A percentile compares a stretch with the other conserved stretches of the same genome.
Conservation (phyloP, 2,113 vertebrate species). For the Hippopotamus amphibius region DNA sequence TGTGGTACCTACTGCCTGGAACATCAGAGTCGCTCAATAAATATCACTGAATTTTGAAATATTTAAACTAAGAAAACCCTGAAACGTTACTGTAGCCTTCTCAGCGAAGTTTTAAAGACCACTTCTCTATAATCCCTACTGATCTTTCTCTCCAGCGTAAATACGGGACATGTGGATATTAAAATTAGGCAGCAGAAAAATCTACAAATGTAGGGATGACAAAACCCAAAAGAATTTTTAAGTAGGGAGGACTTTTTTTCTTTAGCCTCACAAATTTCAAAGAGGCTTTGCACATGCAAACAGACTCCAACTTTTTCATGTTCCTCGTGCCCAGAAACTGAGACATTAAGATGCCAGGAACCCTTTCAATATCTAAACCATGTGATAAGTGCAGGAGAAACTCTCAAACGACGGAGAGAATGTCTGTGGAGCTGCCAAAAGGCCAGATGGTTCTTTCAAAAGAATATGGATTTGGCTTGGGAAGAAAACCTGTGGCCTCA, state of each 20-base stretch:
- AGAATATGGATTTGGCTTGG: constrained; percentile 39
- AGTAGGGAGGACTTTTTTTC: neutral
- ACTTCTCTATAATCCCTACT: neutral
- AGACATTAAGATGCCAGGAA: constrained; percentile 73
- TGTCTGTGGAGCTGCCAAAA: constrained; percentile 65
- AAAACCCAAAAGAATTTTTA: neutral
- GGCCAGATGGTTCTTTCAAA: constrained; percentile 74
- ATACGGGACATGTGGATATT: neutral
- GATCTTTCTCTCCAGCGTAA: neutral
- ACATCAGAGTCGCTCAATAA: neutral
- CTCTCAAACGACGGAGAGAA: constrained; percentile 27
- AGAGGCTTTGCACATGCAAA: constrained; percentile 63
- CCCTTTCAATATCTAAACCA: constrained; percentile 46
- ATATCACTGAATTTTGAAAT: constrained; percentile 13
- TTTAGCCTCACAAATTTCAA: constrained; percentile 67
- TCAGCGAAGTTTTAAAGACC: neutral
- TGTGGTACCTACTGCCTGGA: neutral
- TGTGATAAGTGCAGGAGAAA: constrained; percentile 54
- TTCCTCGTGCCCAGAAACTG: constrained; percentile 66
- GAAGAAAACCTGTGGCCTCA: constrained; percentile 47
- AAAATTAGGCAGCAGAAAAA: constrained; percentile 27
- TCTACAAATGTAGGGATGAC: neutral
- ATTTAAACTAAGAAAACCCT: constrained; percentile 3
- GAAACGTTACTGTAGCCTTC: neutral
- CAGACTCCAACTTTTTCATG: constrained; percentile 70